Conservation (phyloP, 2,797 vertebrate genomes). For the Phataginus tetradactyla region DNA sequence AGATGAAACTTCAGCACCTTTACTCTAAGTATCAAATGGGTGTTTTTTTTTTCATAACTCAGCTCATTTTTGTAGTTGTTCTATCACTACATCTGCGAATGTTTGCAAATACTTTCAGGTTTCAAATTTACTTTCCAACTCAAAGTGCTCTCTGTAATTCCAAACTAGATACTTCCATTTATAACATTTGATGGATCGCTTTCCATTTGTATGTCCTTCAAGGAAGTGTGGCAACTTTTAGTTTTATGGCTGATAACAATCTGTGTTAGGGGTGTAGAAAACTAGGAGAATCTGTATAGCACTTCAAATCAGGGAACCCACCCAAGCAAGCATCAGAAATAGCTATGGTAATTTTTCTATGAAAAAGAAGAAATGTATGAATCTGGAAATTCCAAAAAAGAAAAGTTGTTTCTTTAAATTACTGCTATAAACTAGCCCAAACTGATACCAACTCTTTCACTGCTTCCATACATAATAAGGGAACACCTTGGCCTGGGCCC, state of each 20-base stretch:
- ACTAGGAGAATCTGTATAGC: not conserved
- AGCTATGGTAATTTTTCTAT: constrained; percentile 20
- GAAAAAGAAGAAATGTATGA: not conserved
- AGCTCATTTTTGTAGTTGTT: constrained; percentile 34
- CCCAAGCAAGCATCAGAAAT: not conserved
- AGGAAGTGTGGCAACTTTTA: constrained; percentile 14
- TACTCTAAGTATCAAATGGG: not conserved
- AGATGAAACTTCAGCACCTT: constrained; percentile 8
- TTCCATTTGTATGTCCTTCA: constrained; percentile 1
- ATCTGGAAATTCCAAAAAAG: not conserved
- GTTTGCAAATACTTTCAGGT: constrained; percentile 45
- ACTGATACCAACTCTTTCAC: not conserved
- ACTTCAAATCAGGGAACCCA: not conserved
- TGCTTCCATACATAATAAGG: not conserved
- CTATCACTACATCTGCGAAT: constrained; percentile 10
- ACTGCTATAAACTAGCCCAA: not conserved
- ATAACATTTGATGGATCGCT: not conserved
- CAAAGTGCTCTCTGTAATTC: not conserved
- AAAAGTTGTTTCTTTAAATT: not conserved
- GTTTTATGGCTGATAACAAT: constrained; percentile 32
- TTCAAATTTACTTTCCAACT: constrained; percentile 53
- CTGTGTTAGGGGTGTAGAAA: constrained; percentile 1
- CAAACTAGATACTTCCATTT: not conserved
- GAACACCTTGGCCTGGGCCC: not conserved
- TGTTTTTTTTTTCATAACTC: not conserved